Evolutionary conservation across 2,113 vertebrate species (phyloP), one percentile per base, ranked within the genome.

Genomic region (Chloropsis cyanopogon): DNA sequence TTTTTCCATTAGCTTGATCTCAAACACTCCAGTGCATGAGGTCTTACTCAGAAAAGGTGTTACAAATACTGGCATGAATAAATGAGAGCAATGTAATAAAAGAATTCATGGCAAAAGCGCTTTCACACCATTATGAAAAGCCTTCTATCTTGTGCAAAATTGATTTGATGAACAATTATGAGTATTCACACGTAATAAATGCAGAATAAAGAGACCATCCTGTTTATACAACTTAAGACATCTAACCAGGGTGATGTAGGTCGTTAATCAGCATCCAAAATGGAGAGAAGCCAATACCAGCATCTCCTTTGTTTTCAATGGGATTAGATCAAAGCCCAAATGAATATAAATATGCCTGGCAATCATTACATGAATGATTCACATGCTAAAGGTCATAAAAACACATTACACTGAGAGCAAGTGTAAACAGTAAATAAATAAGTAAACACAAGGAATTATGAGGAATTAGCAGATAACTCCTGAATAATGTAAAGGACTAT

Each of bases 131-230:
- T 84, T 77, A 84, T 56, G 56, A 92, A 94, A 92, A 94, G 60
- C 73, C 31, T 75, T 66, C 64, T 64, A 82, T 79, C 86, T 78
- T 16, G 26, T 59, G 37, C n/a, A 88, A 89, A 95, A 91, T 69
- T 80, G 50, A 92, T 92, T 88, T 68, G 63, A 82, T 92, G 90
- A 88, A 88, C 57, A 93, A 65, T 90, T 85, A 90, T 42, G 46
- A 91, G 90, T 94, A 92, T 85, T 87, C 79, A 90, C 70, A 80
- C 3, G 3, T 82, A 92, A 87, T 87, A 75, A 85, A 61, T 73
- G 28, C 66, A 85, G 54, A 82, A 46, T 33, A 85, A 52, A 54
- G 56, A 82, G 20, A 73, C 71, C 19, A 72, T 64, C 66, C 44
- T 93, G 78, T 69, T 93, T 72, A 80, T 49, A 37, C 22, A 87